Conservation (phyloP, 2,888 invertebrate genomes). For the Argyra leucocephala region DNA sequence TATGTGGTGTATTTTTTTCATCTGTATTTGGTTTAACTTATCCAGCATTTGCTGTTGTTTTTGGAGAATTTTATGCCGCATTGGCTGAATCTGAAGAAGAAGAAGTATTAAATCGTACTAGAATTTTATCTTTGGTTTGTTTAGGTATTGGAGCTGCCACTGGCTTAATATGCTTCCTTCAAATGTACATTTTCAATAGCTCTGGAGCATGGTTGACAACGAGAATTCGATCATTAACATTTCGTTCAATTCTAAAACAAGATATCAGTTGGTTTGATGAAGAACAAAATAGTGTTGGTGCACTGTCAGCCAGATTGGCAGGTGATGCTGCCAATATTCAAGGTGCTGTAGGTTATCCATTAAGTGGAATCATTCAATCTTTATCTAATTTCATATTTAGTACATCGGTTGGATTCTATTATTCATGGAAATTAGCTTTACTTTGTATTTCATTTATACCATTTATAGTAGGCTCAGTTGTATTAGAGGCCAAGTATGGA, state of each 20-base stretch:
- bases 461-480: conserved; percentile 54
- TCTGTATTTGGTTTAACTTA: conserved; percentile 58
- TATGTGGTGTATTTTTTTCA: conserved; percentile 54
- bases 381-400: conserved; percentile 56
- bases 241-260: conserved; percentile 57
- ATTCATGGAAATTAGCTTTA: conserved; percentile 60
- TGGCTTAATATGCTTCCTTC: conserved; percentile 56
- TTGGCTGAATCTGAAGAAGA: conserved; percentile 41
- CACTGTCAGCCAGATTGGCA: conserved; percentile 57
- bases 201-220: conserved; percentile 67
- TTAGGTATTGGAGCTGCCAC: conserved; percentile 53
- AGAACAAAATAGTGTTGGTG: conserved; percentile 57
- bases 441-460: conserved; percentile 58
- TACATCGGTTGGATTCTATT: conserved; percentile 52
- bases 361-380: conserved; percentile 60
- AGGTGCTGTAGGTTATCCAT: conserved; percentile 60
- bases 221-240: conserved; percentile 46
- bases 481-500: conserved; percentile 49
- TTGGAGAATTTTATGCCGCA: conserved; percentile 60
- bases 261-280: conserved; percentile 69
- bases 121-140: conserved; percentile 53
- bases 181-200: conserved; percentile 62
- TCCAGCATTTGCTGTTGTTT: conserved; percentile 65
- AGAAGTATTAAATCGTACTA: conserved; percentile 48
- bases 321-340: conserved; percentile 64